These are phyloP conservation scores for Passer domesticus DNA, from an alignment of 2,113 vertebrate genomes.

Conservation along the genomic window DNA sequence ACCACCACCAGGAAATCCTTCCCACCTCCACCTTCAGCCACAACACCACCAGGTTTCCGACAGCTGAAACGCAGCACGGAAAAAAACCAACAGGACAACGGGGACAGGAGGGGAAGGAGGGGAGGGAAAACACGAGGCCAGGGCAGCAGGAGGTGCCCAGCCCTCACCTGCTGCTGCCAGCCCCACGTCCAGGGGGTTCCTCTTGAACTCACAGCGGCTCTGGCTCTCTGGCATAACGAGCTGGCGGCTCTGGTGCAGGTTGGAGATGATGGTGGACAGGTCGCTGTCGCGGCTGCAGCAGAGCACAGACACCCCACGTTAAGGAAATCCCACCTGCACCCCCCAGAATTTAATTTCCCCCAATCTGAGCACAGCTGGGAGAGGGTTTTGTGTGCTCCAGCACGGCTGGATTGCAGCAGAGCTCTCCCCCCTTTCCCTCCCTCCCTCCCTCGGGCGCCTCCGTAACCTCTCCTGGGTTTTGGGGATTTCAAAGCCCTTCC, in stretches of 20 bases:
- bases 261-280: slow-evolving; percentile 95
- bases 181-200: slow-evolving; percentile 74
- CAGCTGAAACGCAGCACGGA: fast-evolving
- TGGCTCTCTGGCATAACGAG: slow-evolving; percentile 94
- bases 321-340: background rate
- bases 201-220: slow-evolving; percentile 86
- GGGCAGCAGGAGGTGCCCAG: background rate
- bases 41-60: background rate
- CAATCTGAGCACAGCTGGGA: background rate
- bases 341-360: background rate
- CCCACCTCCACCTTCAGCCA: background rate
- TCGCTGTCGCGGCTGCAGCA: slow-evolving; percentile 88
- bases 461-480: background rate
- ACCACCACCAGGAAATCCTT: background rate
- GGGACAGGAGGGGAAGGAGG: background rate
- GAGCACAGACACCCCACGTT: slow-evolving; percentile 36
- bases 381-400: background rate
- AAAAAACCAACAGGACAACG: background rate
- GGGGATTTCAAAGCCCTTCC: background rate
- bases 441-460: background rate
- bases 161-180: slow-evolving; percentile 88
- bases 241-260: slow-evolving; percentile 89
- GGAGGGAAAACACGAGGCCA: background rate
- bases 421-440: background rate
- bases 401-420: background rate